These are phyloP conservation scores for Paelopatides confundens DNA, from an alignment of 53 echinoderm and acorn worm genomes.

Conservation along the genomic window DNA sequence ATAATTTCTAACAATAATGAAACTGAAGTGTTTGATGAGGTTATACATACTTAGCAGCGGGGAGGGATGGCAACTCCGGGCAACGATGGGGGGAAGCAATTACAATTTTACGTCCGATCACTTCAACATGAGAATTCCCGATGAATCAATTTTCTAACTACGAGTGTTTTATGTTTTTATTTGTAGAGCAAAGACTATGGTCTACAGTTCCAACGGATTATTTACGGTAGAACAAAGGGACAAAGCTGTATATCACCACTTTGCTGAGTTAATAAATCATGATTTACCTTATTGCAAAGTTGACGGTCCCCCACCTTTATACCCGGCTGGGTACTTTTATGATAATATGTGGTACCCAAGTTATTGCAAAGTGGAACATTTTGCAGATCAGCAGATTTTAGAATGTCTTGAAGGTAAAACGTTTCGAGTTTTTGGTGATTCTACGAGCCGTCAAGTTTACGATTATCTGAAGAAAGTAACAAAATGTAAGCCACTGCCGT, in stretches of 20 bases:
- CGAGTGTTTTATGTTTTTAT: too few relatives aligned
- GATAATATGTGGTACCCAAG: not conserved
- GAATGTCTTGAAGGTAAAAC: conserved; percentile 3
- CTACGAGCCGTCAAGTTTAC: not conserved
- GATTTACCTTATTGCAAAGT: not conserved
- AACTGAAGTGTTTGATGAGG: too few relatives aligned
- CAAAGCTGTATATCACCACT: not conserved
- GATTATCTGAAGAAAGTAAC: not conserved
- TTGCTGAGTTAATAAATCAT: not conserved
- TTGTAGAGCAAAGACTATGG: not conserved
- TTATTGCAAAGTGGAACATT: not conserved
- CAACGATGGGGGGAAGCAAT: too few relatives aligned
- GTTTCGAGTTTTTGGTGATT: not conserved
- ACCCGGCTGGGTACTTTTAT: not conserved
- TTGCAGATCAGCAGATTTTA: not conserved
- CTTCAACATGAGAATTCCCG: too few relatives aligned
- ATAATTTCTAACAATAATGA: too few relatives aligned
- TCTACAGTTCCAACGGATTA: not conserved
- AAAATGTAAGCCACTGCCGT: not conserved
- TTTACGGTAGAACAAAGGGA: not conserved
- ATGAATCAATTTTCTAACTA: too few relatives aligned
- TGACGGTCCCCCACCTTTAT: not conserved
- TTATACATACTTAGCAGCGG: too few relatives aligned
- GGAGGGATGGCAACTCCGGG: too few relatives aligned
- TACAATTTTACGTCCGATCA: too few relatives aligned